Evolutionary conservation across 2,797 vertebrate species (phyloP), one percentile per base, ranked within the genome.

Genomic region (Agapornis canus): DNA sequence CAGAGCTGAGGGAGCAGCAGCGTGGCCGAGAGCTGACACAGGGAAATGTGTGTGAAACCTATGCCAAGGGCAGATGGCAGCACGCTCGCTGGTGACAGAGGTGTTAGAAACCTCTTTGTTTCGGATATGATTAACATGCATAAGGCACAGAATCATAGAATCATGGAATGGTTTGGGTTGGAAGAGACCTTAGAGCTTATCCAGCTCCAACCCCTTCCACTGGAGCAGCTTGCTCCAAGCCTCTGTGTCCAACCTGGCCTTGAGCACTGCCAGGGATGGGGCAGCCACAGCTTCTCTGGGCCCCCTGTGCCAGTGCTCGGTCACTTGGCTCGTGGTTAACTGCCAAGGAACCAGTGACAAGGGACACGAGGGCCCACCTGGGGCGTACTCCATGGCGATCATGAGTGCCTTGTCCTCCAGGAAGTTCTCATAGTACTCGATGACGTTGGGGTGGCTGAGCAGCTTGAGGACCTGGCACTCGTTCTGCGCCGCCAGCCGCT

Each of bases 381-480:
- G 99, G 48, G 99, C 99, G 0, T 99, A 99, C 95, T 99, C 99
- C 99, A 99, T 99, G 27, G 99, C 99, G 1, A 99, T 99, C 99
- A 99, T 99, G 52, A 99, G 99, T 0, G 99, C 99, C 89, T 99
- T 99, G 98, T 99, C 99, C 92, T 99, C 99, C 84, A 99, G 98
- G 96, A 99, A 99, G 97, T 99, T 99, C 97, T 99, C 99, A 2
- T 99, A 99, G 96, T 99, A 99, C 95, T 99, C 99, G 2, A 99
- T 99, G 90, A 99, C 99, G 10, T 99, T 99, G 61, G 99, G 99
- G 94, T 99, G 99, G 97, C 98, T 99, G 95, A 99, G 99, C 91
- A 99, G 98, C 94, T 99, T 99, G 70, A 99, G 98, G 48, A 99
- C 99, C 97, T 99, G 99, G 96, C 99, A 99, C 97, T 99, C 99